These are phyloP conservation scores for Triplophysa rosa DNA, from an alignment of 2,113 vertebrate genomes.

Conservation along the genomic window DNA sequence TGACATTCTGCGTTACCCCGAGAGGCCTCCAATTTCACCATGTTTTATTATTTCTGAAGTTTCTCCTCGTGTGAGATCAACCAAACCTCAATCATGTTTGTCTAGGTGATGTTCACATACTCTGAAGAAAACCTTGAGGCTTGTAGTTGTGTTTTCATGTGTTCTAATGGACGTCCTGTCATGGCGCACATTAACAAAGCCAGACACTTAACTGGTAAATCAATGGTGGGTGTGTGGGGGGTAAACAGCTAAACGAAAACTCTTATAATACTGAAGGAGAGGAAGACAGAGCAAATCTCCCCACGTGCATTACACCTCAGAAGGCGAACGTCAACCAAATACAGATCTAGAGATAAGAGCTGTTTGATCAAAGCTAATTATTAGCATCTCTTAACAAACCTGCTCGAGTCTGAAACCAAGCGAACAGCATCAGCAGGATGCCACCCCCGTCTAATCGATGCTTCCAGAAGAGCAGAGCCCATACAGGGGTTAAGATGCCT, in stretches of 20 bases:
- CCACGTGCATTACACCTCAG: neutral
- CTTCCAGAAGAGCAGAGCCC: constrained; percentile 13
- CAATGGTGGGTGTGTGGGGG: constrained; percentile 28
- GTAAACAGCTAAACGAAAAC: neutral
- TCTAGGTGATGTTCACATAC: no score
- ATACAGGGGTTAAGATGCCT: constrained; percentile 13
- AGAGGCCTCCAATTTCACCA: neutral
- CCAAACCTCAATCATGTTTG: neutral
- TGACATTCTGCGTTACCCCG: neutral
- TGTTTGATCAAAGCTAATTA: constrained; percentile 21
- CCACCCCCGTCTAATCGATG: neutral
- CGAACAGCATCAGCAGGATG: neutral
- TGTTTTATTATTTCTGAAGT: neutral
- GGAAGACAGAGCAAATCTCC: neutral
- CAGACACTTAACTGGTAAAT: constrained; percentile 44
- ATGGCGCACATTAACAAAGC: constrained; percentile 22
- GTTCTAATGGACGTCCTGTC: neutral
- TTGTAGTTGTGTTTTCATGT: no score
- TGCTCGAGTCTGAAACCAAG: neutral
- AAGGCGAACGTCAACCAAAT: constrained; percentile 9
- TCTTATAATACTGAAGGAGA: neutral
- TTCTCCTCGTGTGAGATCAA: neutral
- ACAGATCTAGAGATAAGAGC: neutral
- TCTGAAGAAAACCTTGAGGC: no score
- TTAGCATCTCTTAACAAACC: neutral